A percentile compares a stretch with the other conserved stretches of the same genome.
phyloP scores from a whole-genome alignment of 2,888 invertebrate genomes.

The Perizoma flavofasciatum region DNA sequence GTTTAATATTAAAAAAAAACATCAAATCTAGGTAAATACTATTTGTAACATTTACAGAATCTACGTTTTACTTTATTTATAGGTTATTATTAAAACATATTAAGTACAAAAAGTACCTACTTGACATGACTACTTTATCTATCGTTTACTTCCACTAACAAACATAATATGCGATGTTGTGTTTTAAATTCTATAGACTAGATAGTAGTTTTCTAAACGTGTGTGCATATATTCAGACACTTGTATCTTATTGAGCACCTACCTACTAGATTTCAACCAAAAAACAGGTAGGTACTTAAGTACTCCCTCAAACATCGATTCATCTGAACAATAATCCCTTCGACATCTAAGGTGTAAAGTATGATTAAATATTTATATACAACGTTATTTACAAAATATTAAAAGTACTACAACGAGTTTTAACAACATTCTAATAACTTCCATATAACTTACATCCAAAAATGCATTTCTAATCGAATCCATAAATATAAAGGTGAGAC shows the following conservation, averaged over 20 bases:
- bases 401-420: conserved; percentile 11
- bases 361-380: conserved; percentile 16
- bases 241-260: no score
- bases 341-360: neutral
- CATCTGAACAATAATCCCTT: conserved; percentile 2
- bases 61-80: neutral
- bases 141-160: no score
- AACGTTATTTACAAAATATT: conserved; percentile 24
- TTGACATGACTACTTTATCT: no score
- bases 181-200: no score
- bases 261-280: no score
- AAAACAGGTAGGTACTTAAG: no score
- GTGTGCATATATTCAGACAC: neutral
- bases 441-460: neutral
- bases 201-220: no score
- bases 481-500: neutral
- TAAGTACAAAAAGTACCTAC: no score
- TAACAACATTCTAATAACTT: conserved; percentile 18
- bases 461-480: neutral
- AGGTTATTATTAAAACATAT: neutral
- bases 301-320: conserved; percentile 4
- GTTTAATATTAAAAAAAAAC: neutral
- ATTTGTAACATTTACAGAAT: neutral
- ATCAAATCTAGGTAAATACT: neutral
- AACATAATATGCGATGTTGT: no score